Percentiles rank a stretch among this genome's conserved stretches.
These are phyloP conservation scores for Seira sanloemensis DNA, from an alignment of 2,888 invertebrate genomes.

Conservation along the genomic window DNA sequence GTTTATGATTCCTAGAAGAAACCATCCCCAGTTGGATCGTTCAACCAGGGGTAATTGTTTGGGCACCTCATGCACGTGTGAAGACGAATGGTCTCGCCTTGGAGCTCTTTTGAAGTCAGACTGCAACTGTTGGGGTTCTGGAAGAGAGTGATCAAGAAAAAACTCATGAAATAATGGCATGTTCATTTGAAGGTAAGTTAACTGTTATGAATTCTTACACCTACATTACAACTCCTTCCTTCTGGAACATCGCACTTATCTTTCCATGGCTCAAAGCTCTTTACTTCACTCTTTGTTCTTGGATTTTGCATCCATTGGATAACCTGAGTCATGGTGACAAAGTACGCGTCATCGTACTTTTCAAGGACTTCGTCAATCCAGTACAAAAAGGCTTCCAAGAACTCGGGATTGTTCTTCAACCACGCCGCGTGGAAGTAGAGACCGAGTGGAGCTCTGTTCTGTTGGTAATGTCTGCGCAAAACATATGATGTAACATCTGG, in stretches of 20 bases:
- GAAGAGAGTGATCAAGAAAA: slow-evolving; percentile 16
- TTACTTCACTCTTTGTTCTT: slow-evolving; percentile 87
- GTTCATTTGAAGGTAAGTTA: not conserved
- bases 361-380: slow-evolving; percentile 93
- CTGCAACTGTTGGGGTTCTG: slow-evolving; percentile 88
- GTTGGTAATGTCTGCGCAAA: slow-evolving; percentile 83
- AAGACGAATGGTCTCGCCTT: slow-evolving; percentile 94
- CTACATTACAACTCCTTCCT: slow-evolving; percentile 69
- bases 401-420: slow-evolving; percentile 95
- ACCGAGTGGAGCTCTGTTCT: slow-evolving; percentile 91
- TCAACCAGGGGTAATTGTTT: slow-evolving; percentile 95
- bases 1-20: slow-evolving; percentile 82
- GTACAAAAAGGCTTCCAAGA: slow-evolving; percentile 92
- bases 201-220: not conserved
- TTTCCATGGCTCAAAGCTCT: slow-evolving; percentile 96
- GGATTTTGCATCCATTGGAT: slow-evolving; percentile 98
- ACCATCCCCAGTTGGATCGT: slow-evolving; percentile 94
- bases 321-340: slow-evolving; percentile 94
- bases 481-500: no score
- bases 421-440: slow-evolving; percentile 95
- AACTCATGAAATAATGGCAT: not conserved
- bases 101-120: slow-evolving; percentile 93
- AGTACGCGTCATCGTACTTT: slow-evolving; percentile 93
- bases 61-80: slow-evolving; percentile 96
- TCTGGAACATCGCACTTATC: slow-evolving; percentile 90